Evolutionary conservation across 2,888 invertebrate genomes (phyloP).

Genomic region (Brassicogethes aeneus): DNA sequence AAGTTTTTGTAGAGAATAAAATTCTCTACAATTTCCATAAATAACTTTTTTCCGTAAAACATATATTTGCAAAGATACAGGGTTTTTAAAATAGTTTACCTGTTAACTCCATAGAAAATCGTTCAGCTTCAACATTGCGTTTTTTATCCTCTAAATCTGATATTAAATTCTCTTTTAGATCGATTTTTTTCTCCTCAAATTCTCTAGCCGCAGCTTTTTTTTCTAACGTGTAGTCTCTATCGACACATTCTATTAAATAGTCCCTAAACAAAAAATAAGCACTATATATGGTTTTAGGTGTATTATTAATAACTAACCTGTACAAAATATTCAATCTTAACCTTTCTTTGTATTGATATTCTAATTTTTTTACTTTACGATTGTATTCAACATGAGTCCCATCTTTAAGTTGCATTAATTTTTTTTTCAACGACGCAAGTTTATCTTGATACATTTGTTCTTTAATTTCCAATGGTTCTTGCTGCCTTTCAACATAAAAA

Average conservation of each 20-base stretch:
- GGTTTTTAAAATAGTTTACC: conserved; percentile 50
- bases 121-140: conserved; percentile 79
- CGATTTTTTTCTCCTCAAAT: conserved; percentile 91
- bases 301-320: no score
- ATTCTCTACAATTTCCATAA: no score
- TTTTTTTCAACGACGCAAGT: conserved; percentile 77
- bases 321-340: conserved; percentile 66
- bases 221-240: conserved; percentile 79
- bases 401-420: conserved; percentile 79
- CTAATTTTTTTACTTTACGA: conserved; percentile 70
- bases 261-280: conserved; percentile 41
- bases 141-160: conserved; percentile 90
- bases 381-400: conserved; percentile 81
- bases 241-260: conserved; percentile 77
- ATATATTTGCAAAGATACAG: neutral
- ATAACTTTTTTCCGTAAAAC: no score
- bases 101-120: conserved; percentile 80
- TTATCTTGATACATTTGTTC: conserved; percentile 91
- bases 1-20: no score
- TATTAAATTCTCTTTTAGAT: conserved; percentile 79
- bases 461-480: conserved; percentile 76
- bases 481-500: conserved; percentile 45
- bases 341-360: conserved; percentile 73
- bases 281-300: no score
- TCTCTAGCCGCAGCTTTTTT: conserved; percentile 85